phyloP scores from a whole-genome alignment of 1,140 invertebrate genomes.

The Luehdorfia chinensis region DNA sequence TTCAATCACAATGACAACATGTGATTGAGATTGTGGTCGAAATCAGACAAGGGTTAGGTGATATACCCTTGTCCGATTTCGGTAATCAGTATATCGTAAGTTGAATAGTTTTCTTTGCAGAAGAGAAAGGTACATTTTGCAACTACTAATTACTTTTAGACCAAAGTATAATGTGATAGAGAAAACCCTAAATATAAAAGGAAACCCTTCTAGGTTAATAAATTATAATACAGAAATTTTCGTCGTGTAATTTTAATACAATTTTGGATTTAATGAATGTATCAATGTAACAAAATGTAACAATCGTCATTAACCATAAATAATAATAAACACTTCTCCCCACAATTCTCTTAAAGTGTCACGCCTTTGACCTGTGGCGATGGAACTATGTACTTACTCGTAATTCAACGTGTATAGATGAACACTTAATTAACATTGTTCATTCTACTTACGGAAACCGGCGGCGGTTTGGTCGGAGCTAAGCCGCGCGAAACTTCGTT shows the following conservation, averaged over 20 bases:
- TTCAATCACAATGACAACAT: too few species aligned
- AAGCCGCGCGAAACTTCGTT: slow-evolving; percentile 68
- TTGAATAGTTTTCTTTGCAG: too few species aligned
- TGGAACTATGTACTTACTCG: slow-evolving; percentile 43
- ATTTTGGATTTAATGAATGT: not conserved
- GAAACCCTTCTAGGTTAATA: too few species aligned
- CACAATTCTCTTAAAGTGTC: slow-evolving; percentile 54
- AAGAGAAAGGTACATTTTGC: too few species aligned
- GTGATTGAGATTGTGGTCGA: too few species aligned
- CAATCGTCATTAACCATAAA: slow-evolving; percentile 36
- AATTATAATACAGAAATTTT: too few species aligned
- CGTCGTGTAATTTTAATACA: not conserved
- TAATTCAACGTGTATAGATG: slow-evolving; percentile 59
- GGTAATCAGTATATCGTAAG: too few species aligned
- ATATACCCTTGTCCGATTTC: too few species aligned
- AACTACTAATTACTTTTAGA: too few species aligned
- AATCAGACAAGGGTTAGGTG: too few species aligned
- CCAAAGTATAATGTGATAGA: too few species aligned
- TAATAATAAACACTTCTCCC: slow-evolving; percentile 45
- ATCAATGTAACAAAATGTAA: not conserved
- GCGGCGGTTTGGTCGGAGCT: slow-evolving; percentile 49
- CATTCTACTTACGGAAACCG: slow-evolving; percentile 70
- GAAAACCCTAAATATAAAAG: too few species aligned
- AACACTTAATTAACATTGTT: slow-evolving; percentile 70
- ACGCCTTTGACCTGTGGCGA: slow-evolving; percentile 28